Base-by-base conservation (phyloP, 2,888 invertebrate species). In the Alsophila aescularia region DNA sequence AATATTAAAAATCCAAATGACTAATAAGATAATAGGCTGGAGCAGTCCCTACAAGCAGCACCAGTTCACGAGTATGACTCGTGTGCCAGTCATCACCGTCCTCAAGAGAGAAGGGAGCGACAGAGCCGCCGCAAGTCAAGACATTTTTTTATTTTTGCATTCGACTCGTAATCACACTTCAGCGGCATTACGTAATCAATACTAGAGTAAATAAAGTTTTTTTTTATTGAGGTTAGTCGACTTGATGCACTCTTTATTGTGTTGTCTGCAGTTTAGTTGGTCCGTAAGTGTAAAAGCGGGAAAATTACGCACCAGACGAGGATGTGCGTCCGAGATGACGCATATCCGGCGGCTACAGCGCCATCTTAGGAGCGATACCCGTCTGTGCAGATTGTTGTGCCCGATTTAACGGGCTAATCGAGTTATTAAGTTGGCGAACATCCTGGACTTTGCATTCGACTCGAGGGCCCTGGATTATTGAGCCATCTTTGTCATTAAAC, bases 271-370 rank as follows among this genome's bases (percentile, higher is more conserved):
- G 68, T 73, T 60, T 63, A 63, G 69, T 73, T 70, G 59, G 58
- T 65, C 63, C 65, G 65, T 71, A 70, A 74, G 77, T 77, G 75
- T 83, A 80, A 83, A 83, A 80, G 77, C 76, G 75, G 75, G 76
- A 79, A 79, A 83, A 84, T 81, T 82, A 81, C 77, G 76, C 79
- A 76, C 70, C 73, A 78, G 79, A 75, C 69, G 79, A 85, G 89
- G 87, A 88, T 85, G 85, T 86, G 81, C 87, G 87, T 86, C 81
- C 80, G 81, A 82, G 72, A 69, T 86, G 88, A 89, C 86, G 87
- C 74, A 77, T 73, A 74, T 87, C 87, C 86, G 85, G 77, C 69
- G 67, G 58, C 72, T 64, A 60, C 69, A 73, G 70, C 74, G 73
- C 82, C 82, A 77, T 83, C 78, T 82, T 78, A 75, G 78, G 76